phyloP scores from a whole-genome alignment of 2,888 invertebrate genomes.

The Himalopsyche kuldschensis region DNA sequence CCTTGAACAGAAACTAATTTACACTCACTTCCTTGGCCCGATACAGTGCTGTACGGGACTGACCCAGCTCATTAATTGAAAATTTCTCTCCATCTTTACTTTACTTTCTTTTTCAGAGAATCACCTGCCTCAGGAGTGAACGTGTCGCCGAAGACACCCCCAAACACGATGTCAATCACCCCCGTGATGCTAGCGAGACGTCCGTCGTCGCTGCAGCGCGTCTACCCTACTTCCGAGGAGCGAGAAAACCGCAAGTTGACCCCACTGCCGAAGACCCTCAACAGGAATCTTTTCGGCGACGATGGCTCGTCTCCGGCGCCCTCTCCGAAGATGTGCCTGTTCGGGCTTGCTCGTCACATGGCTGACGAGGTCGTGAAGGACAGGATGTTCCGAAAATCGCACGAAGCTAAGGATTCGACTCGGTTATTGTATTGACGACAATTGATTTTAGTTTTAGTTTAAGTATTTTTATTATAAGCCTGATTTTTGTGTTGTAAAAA shows the following conservation, averaged over 20 bases:
- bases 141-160: conserved; percentile 9
- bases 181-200: conserved; percentile 16
- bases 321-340: background rate
- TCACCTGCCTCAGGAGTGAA: no score
- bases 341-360: background rate
- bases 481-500: no score
- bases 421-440: background rate
- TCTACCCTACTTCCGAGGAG: background rate
- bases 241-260: background rate
- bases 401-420: background rate
- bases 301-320: background rate
- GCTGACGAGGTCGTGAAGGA: background rate
- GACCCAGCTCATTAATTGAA: no score
- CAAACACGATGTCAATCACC: conserved; percentile 2
- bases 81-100: no score
- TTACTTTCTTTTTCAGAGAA: no score
- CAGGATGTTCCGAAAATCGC: background rate
- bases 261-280: background rate
- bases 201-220: background rate
- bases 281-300: background rate
- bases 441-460: background rate
- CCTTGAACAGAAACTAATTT: no score
- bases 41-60: no score
- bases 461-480: no score
- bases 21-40: no score